Base-by-base conservation (phyloP, 1,140 invertebrate genomes). In the Drosophila lacteicornis region DNA sequence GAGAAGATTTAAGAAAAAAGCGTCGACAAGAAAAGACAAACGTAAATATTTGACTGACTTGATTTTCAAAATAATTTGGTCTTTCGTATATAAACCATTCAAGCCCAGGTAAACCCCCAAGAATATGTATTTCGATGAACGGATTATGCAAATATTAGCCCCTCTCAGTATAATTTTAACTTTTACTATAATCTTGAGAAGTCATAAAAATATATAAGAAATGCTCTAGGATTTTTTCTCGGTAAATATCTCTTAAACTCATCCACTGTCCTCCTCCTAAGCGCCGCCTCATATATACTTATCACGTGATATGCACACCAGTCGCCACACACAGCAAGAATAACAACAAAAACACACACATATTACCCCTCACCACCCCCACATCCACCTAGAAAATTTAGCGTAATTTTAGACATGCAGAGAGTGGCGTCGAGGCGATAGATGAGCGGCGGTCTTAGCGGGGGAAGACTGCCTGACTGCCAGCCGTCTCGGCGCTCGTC, bases 331-430 rank as follows among this genome's bases (percentile, higher is more conserved):
- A 38, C 36, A 53, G 38, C 65, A 55, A 53, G 40, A 65, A 27
- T 50, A 81, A 73, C 61, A 76, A 78, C 61, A 78, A 77, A 71
- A 30, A 15, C 36, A 58, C 40, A 70, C 57, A 70, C 17, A 70
- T 36, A 19, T 2, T 2, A 19, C 12, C 13, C 33, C 65, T 42
- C 38, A 50, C 27, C 65, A 42, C 19, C 30, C 33, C 46, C 33
- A 6, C 7, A 11, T 15, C 42, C 30, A 43, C 36, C 40, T 36
- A 30, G 27, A 36, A 45, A 71, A 77, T 60, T 61, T 63, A 61
- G 68, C 43, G 80, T 83, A 83, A 86, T 80, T 87, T 79, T 76
- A 82, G 80, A 79, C 80, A 73, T 80, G 76, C 70, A 68, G 61
- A 47, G 30, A 45, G 27, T 76, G 62, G 53, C 36, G 11, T 46